Base-by-base conservation (phyloP, 2,797 vertebrate genomes). In the Valencia hispanica region DNA sequence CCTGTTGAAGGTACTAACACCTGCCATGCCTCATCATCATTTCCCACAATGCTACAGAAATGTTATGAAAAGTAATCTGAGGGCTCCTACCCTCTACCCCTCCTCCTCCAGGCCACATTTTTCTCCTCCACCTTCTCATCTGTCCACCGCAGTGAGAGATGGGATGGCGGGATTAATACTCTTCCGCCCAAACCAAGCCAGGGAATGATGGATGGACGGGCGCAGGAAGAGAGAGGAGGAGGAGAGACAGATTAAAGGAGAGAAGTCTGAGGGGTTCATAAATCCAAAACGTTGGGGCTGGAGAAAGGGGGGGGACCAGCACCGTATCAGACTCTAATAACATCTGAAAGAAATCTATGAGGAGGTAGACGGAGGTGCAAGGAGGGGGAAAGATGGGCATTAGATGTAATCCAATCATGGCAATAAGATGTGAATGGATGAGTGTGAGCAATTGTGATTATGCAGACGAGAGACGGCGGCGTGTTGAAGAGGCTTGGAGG, bases 121-220 rank as follows among this genome's bases (percentile, higher is more conserved):
- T 70, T 85, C 74, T 85, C 86, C 80, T 88, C 79, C 86, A 89
- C 90, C 89, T 88, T 85, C 89, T 95, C 92, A 94, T 94, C 94
- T 94, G 94, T 94, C 94, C 90, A 82, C 70, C 81, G 87, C 75
- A 91, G 93, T 94, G 94, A 95, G 89, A 89, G 93, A 95, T 95
- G 94, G 91, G 87, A 94, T 88, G 89, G 90, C 90, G 92, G 94
- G 94, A 95, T 95, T 95, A 94, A 95, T 95, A 93, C 93, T 94
- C 91, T 94, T 95, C 94, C 89, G 88, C 90, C 83, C 92, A 93
- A 81, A 91, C 92, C 92, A 94, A 91, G 93, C 94, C 90, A 92
- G 92, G 87, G 88, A 94, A 93, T 95, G 94, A 96, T 95, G 79
- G 93, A 95, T 95, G 94, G 94, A 94, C 93, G 94, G 92, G 93